Evolutionary conservation across 2,797 vertebrate species (phyloP), one percentile per base, ranked within the genome.

Genomic region (Salarias fasciatus): DNA sequence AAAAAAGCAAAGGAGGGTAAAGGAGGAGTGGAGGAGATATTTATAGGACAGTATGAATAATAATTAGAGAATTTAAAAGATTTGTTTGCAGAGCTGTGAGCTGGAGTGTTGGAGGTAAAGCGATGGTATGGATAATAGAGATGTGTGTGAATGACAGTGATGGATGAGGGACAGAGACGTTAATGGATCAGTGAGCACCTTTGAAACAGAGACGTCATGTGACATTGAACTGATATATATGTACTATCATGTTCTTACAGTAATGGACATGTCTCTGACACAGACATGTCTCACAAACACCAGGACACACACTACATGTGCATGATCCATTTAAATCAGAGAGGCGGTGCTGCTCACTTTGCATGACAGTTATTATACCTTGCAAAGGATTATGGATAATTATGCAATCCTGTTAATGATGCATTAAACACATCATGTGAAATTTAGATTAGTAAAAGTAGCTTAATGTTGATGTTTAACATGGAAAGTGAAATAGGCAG

Each of bases 1-100:
- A 57, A 40, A 58, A 46, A 68, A 29, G 2, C 30, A 48, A 44
- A 5, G 11, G 7, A 18, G 38, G 24, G 31, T 2, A 28, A 9
- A 12, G 7, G 44, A 24, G 67, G 13, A 49, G 54, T 11, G 11
- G 36, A 53, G 31, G 13, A 11, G 35, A 31, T 70, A 82, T 84
- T 85, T 81, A 81, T 80, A 79, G 64, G 15, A 56, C 36, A 66
- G 56, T 47, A 69, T 86, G 75, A 86, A 83, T 76, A 79, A 69
- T 82, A 79, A 82, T 79, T 30, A 65, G 30, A 53, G 49, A 55
- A 74, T 80, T 65, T 68, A 53, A 38, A 36, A 35, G 57, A 62
- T 69, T 58, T 66, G 75, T 72, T 79, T 79, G 53, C 43, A 44
- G 66, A 63, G 38, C 70, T 58, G 11, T 30, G 55, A 1, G 1